Evolutionary conservation across 2,113 vertebrate species (phyloP).

Genomic region (Triplophysa dalaica): DNA sequence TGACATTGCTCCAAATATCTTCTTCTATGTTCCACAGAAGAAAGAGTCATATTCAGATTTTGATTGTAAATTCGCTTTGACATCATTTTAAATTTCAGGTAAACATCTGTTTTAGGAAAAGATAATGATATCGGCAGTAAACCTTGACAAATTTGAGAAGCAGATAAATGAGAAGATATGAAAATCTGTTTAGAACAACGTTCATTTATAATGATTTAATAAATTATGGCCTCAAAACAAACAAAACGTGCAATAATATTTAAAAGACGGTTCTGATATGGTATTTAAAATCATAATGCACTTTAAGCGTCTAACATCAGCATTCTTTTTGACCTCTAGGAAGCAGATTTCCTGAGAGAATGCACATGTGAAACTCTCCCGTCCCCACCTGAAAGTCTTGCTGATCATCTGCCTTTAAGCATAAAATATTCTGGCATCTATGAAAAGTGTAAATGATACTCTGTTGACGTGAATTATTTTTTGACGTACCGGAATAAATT

Average conservation of each 20-base stretch:
- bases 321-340: slow-evolving; percentile 63
- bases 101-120: too few species aligned
- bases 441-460: slow-evolving; percentile 38
- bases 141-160: too few species aligned
- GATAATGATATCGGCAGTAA: too few species aligned
- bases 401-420: slow-evolving; percentile 59
- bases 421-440: slow-evolving; percentile 62
- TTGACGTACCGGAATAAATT: slow-evolving; percentile 9
- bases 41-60: too few species aligned
- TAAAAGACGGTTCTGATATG: slow-evolving; percentile 76
- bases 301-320: slow-evolving; percentile 64
- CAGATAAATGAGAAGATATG: not conserved
- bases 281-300: slow-evolving; percentile 63
- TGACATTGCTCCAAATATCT: too few species aligned
- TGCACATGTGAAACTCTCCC: slow-evolving; percentile 58
- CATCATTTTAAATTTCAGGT: too few species aligned
- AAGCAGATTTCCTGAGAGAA: slow-evolving; percentile 72
- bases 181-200: slow-evolving; percentile 21
- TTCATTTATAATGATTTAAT: slow-evolving; percentile 78
- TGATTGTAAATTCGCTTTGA: too few species aligned
- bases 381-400: slow-evolving; percentile 59
- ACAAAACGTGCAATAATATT: slow-evolving; percentile 81
- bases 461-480: slow-evolving; percentile 44
- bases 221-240: slow-evolving; percentile 89
- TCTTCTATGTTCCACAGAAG: too few species aligned